Evolutionary conservation across 35 echinoderm and acorn worm genomes (phyloP).

Genomic region (Patiria miniata): DNA sequence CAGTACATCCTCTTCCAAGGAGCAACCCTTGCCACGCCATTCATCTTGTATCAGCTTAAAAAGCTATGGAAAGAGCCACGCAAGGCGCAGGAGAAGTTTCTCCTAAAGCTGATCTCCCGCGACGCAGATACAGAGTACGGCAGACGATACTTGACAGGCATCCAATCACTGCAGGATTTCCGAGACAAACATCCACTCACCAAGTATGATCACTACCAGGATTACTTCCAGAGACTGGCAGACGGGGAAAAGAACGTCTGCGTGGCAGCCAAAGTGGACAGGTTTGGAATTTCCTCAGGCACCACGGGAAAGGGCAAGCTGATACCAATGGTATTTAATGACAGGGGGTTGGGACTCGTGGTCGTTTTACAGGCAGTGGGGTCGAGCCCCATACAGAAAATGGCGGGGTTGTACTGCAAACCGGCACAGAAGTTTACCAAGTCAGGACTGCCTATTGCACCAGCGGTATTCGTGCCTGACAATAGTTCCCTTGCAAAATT

Average conservation of each 20-base stretch:
- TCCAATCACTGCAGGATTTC: slow-evolving; percentile 49
- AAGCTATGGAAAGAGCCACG: slow-evolving; percentile 16
- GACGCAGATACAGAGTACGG: slow-evolving; percentile 73
- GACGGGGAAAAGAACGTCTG: slow-evolving; percentile 70
- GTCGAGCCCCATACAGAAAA: background rate
- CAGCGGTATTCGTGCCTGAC: background rate
- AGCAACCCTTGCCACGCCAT: no score
- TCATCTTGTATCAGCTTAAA: background rate
- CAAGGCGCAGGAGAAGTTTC: slow-evolving; percentile 41
- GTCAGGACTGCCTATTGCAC: background rate
- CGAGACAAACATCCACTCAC: slow-evolving; percentile 51
- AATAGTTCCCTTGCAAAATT: background rate
- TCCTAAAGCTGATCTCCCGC: slow-evolving; percentile 28
- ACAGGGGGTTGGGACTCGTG: no score
- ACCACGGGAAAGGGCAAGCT: slow-evolving; percentile 56
- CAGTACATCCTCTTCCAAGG: no score
- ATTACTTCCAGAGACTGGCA: slow-evolving; percentile 51
- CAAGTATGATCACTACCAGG: slow-evolving; percentile 66
- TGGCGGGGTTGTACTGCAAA: background rate
- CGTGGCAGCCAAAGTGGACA: slow-evolving; percentile 9
- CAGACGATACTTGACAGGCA: slow-evolving; percentile 41
- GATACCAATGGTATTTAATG: slow-evolving; percentile 60
- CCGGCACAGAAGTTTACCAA: background rate
- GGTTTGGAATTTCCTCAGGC: slow-evolving; percentile 49
- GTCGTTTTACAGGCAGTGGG: no score